phyloP scores from a whole-genome alignment of 2,113 vertebrate species.

The Pomatorhinus ruficollis region DNA sequence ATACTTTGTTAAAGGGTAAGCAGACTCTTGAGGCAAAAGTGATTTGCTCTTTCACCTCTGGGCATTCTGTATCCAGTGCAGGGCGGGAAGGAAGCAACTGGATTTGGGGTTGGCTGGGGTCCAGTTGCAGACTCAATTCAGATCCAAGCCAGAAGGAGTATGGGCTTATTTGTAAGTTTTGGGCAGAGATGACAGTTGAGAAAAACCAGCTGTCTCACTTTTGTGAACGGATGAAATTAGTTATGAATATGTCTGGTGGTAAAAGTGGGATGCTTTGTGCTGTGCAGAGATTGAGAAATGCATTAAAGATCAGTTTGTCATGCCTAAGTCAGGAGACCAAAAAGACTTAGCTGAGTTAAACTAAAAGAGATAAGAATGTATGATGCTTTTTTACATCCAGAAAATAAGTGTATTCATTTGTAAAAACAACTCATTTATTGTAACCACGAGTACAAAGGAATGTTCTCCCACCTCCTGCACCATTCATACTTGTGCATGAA shows the following conservation, averaged over 20 bases:
- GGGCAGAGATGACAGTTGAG: constrained; percentile 9
- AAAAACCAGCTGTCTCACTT: background rate
- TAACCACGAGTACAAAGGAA: background rate
- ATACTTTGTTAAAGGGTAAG: background rate
- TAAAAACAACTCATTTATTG: background rate
- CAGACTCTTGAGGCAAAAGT: background rate
- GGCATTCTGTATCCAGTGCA: background rate
- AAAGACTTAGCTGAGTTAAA: background rate
- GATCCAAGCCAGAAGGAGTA: background rate
- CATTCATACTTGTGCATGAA: background rate
- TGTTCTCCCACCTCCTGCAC: background rate
- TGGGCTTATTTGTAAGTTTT: background rate
- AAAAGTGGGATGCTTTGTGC: background rate
- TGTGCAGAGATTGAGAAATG: background rate
- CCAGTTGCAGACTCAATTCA: background rate
- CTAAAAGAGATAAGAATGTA: background rate
- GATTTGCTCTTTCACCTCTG: constrained; percentile 12
- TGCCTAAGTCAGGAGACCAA: background rate
- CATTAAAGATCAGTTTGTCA: background rate
- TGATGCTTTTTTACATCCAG: background rate
- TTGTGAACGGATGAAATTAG: background rate
- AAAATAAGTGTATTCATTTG: background rate
- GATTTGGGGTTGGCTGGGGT: constrained; percentile 5
- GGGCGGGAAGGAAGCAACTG: background rate
- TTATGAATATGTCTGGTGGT: background rate